phyloP scores from a whole-genome alignment of 2,888 invertebrate genomes.

The Brassicogethes aeneus region DNA sequence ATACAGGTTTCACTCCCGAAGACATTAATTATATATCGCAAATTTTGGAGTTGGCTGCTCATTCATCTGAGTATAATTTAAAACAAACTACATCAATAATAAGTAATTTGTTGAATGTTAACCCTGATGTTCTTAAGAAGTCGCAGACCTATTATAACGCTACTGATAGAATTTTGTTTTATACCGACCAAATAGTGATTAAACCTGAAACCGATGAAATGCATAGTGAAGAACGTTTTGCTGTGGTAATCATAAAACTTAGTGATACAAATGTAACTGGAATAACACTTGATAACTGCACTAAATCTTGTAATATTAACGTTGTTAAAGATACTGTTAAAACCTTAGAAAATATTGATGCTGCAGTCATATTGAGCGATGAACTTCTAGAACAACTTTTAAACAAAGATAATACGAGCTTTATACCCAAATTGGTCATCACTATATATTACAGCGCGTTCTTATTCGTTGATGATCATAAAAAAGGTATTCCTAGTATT shows the following conservation, averaged over 20 bases:
- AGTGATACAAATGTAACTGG: slow-evolving; percentile 41
- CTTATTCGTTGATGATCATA: slow-evolving; percentile 22
- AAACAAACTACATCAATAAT: slow-evolving; percentile 39
- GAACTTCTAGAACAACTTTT: slow-evolving; percentile 17
- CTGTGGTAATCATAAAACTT: slow-evolving; percentile 39
- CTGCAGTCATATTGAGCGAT: slow-evolving; percentile 19
- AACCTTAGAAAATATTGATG: slow-evolving; percentile 10
- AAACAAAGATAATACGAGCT: slow-evolving; percentile 1
- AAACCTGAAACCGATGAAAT: slow-evolving; percentile 15
- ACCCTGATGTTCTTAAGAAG: slow-evolving; percentile 13
- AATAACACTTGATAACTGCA: slow-evolving; percentile 31
- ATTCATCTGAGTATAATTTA: slow-evolving; percentile 38
- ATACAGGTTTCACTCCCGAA: slow-evolving; percentile 12
- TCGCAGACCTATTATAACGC: slow-evolving; percentile 17
- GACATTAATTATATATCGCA: slow-evolving; percentile 23
- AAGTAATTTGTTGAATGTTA: slow-evolving; percentile 37
- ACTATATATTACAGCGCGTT: slow-evolving; percentile 20
- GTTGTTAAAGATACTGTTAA: slow-evolving; percentile 6
- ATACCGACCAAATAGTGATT: slow-evolving; percentile 30
- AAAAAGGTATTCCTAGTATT: slow-evolving; percentile 24
- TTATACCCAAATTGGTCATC: slow-evolving; percentile 14
- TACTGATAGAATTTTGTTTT: slow-evolving; percentile 19
- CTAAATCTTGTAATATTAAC: slow-evolving; percentile 7
- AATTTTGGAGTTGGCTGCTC: slow-evolving; percentile 25
- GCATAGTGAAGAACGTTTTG: slow-evolving; percentile 37